Evolutionary conservation across 53 echinoderm and acorn worm genomes (phyloP), one percentile per base, ranked within the genome.

Genomic region (Hippasteria phrygiana): DNA sequence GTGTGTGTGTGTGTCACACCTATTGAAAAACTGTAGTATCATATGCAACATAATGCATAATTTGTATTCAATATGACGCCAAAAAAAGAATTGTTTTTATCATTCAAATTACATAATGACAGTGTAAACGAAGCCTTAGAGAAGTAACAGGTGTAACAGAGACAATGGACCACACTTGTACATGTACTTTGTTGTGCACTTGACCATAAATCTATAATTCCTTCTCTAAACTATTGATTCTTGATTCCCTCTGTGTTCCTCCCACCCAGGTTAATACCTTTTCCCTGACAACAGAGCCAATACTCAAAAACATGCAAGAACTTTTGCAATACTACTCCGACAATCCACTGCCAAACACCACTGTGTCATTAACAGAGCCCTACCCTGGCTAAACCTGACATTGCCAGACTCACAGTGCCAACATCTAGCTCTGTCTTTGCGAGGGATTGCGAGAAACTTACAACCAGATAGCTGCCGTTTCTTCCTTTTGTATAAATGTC

Each of bases 311-410:
- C 78, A 74, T 93, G 65, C 26, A 41, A 17, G 80, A 92, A 29
- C 88, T 96, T 3, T 59, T 96, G 27, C 82, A 93, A 75, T 70
- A 93, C 66, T 96, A 96, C 82, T 76, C 63, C 26, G 65, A 53
- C 42, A 87, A 90, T 45, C 36, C 65, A 45, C 80, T 96, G 81
- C 96, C 96, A 29, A 96, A 96, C 84, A 93, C 93, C 6, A 66
- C 80, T 17, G 73, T 93, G 3, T 80, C 76, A 48, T 74, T 96
- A 17, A 75, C 94, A 35, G 56, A 62, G 50, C 93, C 96, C 0
- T 96, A 75, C 77, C 59, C 26, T 0, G 59, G 59, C 59, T 7
- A 24, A 24, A 5, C 7, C n/a, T 18, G 59, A 59, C n/a, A 59
- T n/a, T n/a, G n/a, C n/a, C n/a, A n/a, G n/a, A n/a, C n/a, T n/a